Evolutionary conservation across 2,113 vertebrate species (phyloP), one percentile per base, ranked within the genome.

Genomic region (Chaenogobius annularis): DNA sequence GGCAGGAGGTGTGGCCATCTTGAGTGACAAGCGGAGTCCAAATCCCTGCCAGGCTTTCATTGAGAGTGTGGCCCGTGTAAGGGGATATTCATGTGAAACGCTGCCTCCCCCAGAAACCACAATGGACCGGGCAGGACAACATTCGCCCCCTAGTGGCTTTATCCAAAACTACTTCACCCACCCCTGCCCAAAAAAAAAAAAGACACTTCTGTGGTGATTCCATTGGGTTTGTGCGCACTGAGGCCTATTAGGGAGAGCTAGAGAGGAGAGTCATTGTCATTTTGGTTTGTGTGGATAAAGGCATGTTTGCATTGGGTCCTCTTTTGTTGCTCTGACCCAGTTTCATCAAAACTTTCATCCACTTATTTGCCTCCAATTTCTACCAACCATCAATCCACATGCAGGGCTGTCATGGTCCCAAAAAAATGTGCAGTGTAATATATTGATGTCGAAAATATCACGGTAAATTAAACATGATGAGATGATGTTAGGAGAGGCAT

Each of bases 1-100:
- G 26, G n/a, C 20, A 8, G 43, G 72, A 50, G 81, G 83, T 11
- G 74, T 82, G 77, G 69, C 50, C 68, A 69, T 37, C 58, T 70
- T 86, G 83, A 88, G 76, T 85, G 88, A 78, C 90, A 86, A 79
- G 80, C 72, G 47, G 68, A 87, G 87, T 83, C 84, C 78, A 89
- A 91, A 87, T 84, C 78, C 63, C 79, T 37, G 69, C 85, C 86
- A 89, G 72, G 83, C 85, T 85, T 89, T 90, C 86, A 85, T 89
- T 89, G 88, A 88, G 82, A 84, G 81, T 76, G 83, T 82, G 72
- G 85, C 72, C 83, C 82, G 82, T 86, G 91, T 90, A 93, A 92
- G 63, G 26, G 66, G 88, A 93, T 91, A 91, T 79, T 90, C 90
- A 91, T 92, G 91, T 89, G 91, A 92, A 92, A 87, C 85, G 23